phyloP scores from a whole-genome alignment of 1,140 invertebrate genomes.

The Drosophila kikkawai region DNA sequence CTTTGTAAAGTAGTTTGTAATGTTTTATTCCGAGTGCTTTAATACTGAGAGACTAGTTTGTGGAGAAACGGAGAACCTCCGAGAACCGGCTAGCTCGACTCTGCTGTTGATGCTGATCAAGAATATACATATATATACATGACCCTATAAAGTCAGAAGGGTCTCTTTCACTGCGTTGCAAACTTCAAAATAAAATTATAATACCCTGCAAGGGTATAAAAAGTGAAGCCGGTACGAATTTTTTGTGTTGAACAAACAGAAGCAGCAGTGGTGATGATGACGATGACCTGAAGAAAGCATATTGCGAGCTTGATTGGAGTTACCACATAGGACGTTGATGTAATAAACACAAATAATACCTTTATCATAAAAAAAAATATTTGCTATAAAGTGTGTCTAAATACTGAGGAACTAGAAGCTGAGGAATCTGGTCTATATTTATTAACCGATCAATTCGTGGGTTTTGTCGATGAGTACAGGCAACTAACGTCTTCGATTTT shows the following conservation, averaged over 20 bases:
- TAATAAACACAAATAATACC: background rate
- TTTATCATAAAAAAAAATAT: background rate
- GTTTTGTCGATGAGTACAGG: background rate
- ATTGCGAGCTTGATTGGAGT: background rate
- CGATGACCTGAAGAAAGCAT: constrained; percentile 11
- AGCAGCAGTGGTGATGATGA: background rate
- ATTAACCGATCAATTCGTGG: background rate
- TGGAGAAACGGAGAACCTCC: no score
- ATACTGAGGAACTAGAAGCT: background rate
- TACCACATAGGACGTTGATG: background rate
- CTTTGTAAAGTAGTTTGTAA: no score
- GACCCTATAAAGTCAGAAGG: no score
- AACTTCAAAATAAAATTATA: no score
- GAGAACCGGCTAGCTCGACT: no score
- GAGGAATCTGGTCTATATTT: background rate
- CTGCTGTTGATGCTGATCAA: no score
- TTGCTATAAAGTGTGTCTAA: background rate
- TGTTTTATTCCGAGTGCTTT: no score
- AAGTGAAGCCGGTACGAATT: constrained; percentile 9
- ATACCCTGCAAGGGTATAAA: background rate
- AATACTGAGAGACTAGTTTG: no score
- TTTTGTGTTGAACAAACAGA: constrained; percentile 5
- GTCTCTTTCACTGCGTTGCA: no score
- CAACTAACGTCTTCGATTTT: no score
- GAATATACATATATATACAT: no score